Evolutionary conservation across 1,140 invertebrate species (phyloP), one percentile per base, ranked within the genome.

Genomic region (Apis laboriosa): DNA sequence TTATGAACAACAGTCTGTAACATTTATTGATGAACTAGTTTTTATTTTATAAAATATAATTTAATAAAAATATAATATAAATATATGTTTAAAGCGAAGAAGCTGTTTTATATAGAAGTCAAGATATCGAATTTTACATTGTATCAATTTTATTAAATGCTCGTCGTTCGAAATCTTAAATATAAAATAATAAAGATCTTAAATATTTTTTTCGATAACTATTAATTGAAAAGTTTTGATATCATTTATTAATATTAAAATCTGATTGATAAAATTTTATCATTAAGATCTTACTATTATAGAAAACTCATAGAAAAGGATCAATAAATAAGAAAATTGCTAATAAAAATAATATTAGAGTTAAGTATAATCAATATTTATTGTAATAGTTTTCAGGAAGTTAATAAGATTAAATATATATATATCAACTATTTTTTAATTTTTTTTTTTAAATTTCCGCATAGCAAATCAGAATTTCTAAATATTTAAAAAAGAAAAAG

Each of bases 211-310:
- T 19, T 72, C 21, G 24, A 60, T 60, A 60, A 78, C 17, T 15
- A 61, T 21, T 24, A 55, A 64, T 64, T 55, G 64, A 24, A 21
- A 73, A 64, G 58, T 80, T 66, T 56, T 17, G 51, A 63, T 34
- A 28, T 9, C 12, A 11, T 56, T 56, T 34, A n/a, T 49, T 12
- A 17, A 34, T 56, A 24, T 74, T 49, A 56, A 74, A 56, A 24
- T n/a, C 11, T n/a, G 2, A n/a, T 28, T 61, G 15, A n/a, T 70
- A 58, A 80, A 63, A 24, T 73, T 55, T 7, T 49, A 64, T 72
- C 49, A 1, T 74, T 74, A 80, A 56, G 49, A 64, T 17, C 21
- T 56, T 64, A 73, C 13, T n/a, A 9, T 19, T 71, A 34, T 13
- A 24, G n/a, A 49, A 55, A n/a, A 64, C 12, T 21, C 11, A 24